These are phyloP conservation scores for Chelonoidis abingdonii DNA, from an alignment of 2,113 vertebrate species.

Conservation along the genomic window DNA sequence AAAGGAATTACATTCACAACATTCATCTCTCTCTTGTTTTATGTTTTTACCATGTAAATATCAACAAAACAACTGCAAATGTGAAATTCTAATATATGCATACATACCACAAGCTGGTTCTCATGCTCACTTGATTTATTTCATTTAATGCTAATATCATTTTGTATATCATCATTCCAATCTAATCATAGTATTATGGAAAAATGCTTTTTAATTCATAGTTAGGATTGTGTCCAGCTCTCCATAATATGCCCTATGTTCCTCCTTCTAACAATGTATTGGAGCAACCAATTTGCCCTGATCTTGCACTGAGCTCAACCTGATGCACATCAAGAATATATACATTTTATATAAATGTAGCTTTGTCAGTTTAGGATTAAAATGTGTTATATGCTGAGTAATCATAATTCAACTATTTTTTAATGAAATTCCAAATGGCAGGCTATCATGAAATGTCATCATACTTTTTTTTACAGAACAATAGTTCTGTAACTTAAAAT, in stretches of 20 bases:
- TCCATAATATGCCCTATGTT: rapidly evolving
- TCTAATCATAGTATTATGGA: rapidly evolving
- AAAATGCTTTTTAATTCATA: background rate
- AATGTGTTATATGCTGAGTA: background rate
- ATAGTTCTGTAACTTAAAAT: background rate
- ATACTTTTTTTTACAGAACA: background rate
- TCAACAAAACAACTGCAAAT: background rate
- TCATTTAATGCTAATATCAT: background rate
- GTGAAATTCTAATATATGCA: background rate
- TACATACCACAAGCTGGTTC: background rate
- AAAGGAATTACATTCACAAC: background rate
- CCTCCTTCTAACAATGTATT: background rate
- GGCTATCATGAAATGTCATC: background rate
- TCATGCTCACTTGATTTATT: background rate
- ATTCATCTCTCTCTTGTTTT: background rate
- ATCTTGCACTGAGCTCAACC: background rate
- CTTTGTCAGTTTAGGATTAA: background rate
- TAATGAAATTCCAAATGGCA: background rate
- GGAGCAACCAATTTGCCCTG: background rate
- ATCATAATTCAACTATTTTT: background rate
- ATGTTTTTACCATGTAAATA: background rate
- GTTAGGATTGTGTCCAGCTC: background rate
- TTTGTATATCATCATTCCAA: background rate
- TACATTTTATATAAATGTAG: background rate
- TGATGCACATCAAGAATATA: background rate